These are phyloP conservation scores for Saccostrea glomerata DNA, from an alignment of 1,140 invertebrate species.

Conservation along the genomic window DNA sequence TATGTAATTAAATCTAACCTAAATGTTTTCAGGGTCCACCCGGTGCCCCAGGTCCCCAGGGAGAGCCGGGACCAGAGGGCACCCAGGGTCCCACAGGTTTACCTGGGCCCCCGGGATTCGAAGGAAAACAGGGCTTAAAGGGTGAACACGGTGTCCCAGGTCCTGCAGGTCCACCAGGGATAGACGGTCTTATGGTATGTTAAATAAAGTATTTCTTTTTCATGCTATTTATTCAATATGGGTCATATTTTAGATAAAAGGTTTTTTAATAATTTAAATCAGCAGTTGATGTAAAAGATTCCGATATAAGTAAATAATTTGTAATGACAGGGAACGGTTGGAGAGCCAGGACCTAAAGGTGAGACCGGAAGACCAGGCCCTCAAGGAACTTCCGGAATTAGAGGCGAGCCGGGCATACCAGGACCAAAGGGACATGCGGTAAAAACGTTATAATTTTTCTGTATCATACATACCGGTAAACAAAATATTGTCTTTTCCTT, in stretches of 20 bases:
- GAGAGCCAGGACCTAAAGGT: slow-evolving; percentile 74
- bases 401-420: slow-evolving; percentile 84
- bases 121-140: slow-evolving; percentile 73
- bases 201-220: no score
- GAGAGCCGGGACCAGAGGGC: slow-evolving; percentile 85
- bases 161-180: slow-evolving; percentile 84
- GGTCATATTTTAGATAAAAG: no score
- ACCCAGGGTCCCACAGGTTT: slow-evolving; percentile 62
- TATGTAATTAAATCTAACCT: no score
- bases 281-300: no score
- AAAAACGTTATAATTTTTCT: slow-evolving; percentile 37
- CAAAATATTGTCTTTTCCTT: neutral
- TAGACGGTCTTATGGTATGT: slow-evolving; percentile 37
- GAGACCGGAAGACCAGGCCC: slow-evolving; percentile 70
- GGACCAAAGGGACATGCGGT: slow-evolving; percentile 72
- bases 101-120: slow-evolving; percentile 63
- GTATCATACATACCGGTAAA: neutral
- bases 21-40: slow-evolving; percentile 82
- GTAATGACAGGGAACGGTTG: slow-evolving; percentile 82
- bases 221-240: no score
- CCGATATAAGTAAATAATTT: neutral
- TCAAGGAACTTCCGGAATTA: slow-evolving; percentile 82
- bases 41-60: slow-evolving; percentile 87
- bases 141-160: slow-evolving; percentile 85
- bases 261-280: no score